Conservation (phyloP, 2,113 vertebrate species). For the Turdus rufiventris region DNA sequence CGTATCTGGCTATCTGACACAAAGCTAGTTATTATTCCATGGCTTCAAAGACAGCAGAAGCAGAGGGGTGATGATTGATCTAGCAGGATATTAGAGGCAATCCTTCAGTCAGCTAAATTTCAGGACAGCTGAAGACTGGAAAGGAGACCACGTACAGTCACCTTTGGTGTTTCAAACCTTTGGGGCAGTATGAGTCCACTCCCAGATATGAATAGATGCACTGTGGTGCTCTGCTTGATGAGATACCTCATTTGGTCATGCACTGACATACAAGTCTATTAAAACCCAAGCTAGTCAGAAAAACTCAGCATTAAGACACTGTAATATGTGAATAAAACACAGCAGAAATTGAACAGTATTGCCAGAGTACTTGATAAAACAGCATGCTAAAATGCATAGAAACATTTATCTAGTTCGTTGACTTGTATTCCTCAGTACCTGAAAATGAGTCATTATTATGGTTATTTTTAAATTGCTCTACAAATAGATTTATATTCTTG, state of each 20-base stretch:
- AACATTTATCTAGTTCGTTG: not conserved
- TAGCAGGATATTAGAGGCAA: not conserved
- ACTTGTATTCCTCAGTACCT: not conserved
- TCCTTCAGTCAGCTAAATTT: not conserved
- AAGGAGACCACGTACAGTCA: not conserved
- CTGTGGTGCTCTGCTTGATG: not conserved
- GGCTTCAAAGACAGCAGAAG: constrained; percentile 7
- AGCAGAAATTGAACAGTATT: not conserved
- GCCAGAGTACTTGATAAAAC: not conserved
- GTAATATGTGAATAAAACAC: not conserved
- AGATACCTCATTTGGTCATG: not conserved
- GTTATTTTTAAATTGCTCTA: not conserved
- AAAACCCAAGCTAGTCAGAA: not conserved
- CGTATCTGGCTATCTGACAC: not conserved
- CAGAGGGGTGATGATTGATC: not conserved
- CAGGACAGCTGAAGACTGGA: not conserved
- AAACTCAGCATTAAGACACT: not conserved
- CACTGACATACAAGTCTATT: not conserved
- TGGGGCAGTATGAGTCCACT: not conserved
- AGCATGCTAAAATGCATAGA: not conserved
- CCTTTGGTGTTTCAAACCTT: not conserved
- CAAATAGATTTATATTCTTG: not conserved
- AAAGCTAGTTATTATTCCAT: not conserved
- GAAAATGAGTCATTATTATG: not conserved
- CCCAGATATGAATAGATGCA: not conserved